A percentile compares a stretch with the other conserved stretches of the same genome.
Conservation (phyloP, 2,888 invertebrate genomes). For the Amphipyra berbera region DNA sequence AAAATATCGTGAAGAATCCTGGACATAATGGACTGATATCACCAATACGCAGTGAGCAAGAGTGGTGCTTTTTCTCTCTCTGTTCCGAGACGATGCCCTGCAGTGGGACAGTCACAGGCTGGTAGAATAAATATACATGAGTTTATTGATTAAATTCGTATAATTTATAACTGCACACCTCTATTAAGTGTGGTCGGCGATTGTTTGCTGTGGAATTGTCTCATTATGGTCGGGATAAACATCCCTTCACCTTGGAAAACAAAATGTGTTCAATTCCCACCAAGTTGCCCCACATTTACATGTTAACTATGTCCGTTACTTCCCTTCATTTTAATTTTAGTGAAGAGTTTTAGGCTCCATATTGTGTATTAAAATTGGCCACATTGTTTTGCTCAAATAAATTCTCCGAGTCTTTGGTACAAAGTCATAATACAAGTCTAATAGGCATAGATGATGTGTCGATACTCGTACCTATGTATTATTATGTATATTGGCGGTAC, state of each 20-base stretch:
- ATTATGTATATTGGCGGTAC: constrained; percentile 19
- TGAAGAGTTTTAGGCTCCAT: constrained; percentile 20
- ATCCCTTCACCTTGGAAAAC: constrained; percentile 33
- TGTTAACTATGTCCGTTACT: constrained; percentile 27
- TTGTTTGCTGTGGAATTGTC: constrained; percentile 40
- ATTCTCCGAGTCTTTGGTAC: constrained; percentile 1
- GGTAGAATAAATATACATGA: too few species aligned
- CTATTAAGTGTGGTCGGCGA: constrained; percentile 21
- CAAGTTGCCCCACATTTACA: constrained; percentile 41
- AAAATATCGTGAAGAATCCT: too few species aligned
- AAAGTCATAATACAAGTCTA: constrained; percentile 13
- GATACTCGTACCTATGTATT: constrained; percentile 6
- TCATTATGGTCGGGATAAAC: constrained; percentile 31
- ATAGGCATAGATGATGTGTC: constrained; percentile 12
- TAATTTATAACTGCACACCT: constrained; percentile 33
- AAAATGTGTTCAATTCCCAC: constrained; percentile 43
- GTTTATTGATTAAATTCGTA: constrained; percentile 18
- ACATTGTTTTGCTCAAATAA: constrained; percentile 23
- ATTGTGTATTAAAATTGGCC: constrained; percentile 11
- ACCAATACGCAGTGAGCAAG: too few species aligned
- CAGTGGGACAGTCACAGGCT: too few species aligned
- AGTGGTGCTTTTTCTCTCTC: too few species aligned
- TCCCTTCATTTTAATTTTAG: constrained; percentile 44
- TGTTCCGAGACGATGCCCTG: too few species aligned
- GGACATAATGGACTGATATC: too few species aligned